Evolutionary conservation across 2,113 vertebrate genomes (phyloP), one percentile per base, ranked within the genome.

Genomic region (Ursus arctos): DNA sequence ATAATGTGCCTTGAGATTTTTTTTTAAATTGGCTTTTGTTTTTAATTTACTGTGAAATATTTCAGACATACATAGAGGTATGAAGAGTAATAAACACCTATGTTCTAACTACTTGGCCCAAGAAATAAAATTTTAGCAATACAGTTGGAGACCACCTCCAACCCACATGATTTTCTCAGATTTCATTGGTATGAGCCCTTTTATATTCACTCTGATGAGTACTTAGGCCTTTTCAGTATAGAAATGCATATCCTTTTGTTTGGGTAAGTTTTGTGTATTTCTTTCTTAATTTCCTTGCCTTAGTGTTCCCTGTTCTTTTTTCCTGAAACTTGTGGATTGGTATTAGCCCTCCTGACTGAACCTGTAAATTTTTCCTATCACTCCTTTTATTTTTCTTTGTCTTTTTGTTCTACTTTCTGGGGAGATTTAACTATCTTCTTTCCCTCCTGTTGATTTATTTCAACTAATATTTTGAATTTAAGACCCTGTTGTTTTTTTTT

Each of bases 391-490:
- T 88, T 88, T 81, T 61, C 2, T 28, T 85, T 86, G 49, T 87
- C 26, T 61, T 89, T 84, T 67, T 74, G 40, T 74, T 31, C 47
- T 95, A 4, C 11, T 80, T 88, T 93, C 59, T 81, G 63, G 65
- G 26, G 26, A 80, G 72, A 91, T 94, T 69, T 76, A 74, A 49
- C 31, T 96, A 13, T 93, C 28, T 80, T 94, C 16, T 55, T 88
- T 80, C 53, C 59, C 9, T 74, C 21, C 24, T 93, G 4, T 84
- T 91, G 43, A 61, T 87, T 71, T 80, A 69, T 83, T 94, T 92
- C 33, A 91, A 16, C 51, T 94, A 91, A 80, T 92, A 11, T 69
- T 93, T 94, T 77, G 31, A 94, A 82, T 77, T 95, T 72, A 43
- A 82, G 57, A 65, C 33, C 9, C 72, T 65, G n/a, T 85, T 88